phyloP scores from a whole-genome alignment of 2,888 invertebrate species.

The Volucella zonaria region DNA sequence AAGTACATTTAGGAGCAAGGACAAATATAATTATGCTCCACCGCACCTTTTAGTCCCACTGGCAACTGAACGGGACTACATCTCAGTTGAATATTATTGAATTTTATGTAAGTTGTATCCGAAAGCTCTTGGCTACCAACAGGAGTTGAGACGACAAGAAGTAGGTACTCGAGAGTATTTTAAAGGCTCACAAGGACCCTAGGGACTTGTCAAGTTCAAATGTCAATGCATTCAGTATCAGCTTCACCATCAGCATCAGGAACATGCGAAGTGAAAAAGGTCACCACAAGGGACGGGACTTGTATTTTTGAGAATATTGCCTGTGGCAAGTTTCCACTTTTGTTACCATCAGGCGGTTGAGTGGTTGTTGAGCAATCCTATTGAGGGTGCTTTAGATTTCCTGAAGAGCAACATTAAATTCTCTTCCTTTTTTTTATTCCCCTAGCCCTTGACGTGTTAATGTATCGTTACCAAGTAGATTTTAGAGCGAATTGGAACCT shows the following conservation, averaged over 20 bases:
- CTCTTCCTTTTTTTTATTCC: slow-evolving; percentile 29
- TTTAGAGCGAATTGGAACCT: slow-evolving; percentile 14
- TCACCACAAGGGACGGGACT: slow-evolving; percentile 25
- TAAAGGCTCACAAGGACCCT: slow-evolving; percentile 53
- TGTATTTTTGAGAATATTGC: slow-evolving; percentile 35
- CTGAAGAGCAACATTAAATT: slow-evolving; percentile 34
- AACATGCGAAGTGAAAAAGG: slow-evolving; percentile 30
- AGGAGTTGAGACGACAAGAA: neutral
- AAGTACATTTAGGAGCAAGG: slow-evolving; percentile 46
- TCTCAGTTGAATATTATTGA: slow-evolving; percentile 37
- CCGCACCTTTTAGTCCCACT: slow-evolving; percentile 38
- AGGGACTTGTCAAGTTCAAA: slow-evolving; percentile 70
- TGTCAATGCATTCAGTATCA: slow-evolving; percentile 69
- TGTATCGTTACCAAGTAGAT: slow-evolving; percentile 11
- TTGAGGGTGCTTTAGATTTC: slow-evolving; percentile 45
- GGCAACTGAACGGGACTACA: neutral
- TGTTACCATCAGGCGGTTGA: slow-evolving; percentile 47
- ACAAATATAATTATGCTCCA: slow-evolving; percentile 58
- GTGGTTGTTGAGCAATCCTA: slow-evolving; percentile 47
- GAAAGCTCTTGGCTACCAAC: neutral
- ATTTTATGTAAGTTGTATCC: slow-evolving; percentile 41
- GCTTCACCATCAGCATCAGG: slow-evolving; percentile 50
- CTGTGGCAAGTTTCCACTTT: slow-evolving; percentile 40
- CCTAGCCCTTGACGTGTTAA: slow-evolving; percentile 28
- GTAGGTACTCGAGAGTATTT: slow-evolving; percentile 42